Conservation (phyloP, 2,113 vertebrate species). For the Caretta caretta region DNA sequence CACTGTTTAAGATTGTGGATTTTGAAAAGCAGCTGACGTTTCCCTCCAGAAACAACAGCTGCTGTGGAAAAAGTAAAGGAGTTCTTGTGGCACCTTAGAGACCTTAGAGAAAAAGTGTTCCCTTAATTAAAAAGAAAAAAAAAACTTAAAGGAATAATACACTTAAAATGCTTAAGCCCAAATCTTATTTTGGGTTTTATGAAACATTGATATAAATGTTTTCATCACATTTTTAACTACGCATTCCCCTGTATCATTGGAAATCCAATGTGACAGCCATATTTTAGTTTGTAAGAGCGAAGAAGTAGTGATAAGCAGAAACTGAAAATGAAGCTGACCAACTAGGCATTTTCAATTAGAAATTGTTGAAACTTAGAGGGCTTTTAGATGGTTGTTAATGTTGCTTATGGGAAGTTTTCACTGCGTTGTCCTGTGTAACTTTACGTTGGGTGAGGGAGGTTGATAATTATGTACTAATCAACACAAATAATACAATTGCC, state of each 20-base stretch:
- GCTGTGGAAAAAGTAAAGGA: accelerated
- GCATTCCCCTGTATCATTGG: background rate
- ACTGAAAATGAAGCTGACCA: background rate
- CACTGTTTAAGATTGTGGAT: background rate
- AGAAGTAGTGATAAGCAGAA: accelerated
- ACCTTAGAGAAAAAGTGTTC: background rate
- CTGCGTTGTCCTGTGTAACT: background rate
- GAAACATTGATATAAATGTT: background rate
- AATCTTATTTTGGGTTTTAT: background rate
- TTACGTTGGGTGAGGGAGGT: background rate
- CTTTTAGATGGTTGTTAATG: background rate
- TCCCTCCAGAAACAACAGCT: background rate
- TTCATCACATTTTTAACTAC: background rate
- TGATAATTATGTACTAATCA: background rate
- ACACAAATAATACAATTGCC: background rate
- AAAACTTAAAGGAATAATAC: background rate
- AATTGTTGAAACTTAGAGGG: background rate
- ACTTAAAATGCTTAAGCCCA: background rate
- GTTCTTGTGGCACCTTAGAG: too few relatives aligned
- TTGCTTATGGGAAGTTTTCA: background rate
- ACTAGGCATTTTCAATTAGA: background rate
- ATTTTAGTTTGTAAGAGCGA: background rate
- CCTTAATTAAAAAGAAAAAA: background rate
- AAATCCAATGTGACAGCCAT: background rate
- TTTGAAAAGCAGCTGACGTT: background rate